phyloP scores from a whole-genome alignment of 1,140 invertebrate species.

The Anoplolepis gracilipes region DNA sequence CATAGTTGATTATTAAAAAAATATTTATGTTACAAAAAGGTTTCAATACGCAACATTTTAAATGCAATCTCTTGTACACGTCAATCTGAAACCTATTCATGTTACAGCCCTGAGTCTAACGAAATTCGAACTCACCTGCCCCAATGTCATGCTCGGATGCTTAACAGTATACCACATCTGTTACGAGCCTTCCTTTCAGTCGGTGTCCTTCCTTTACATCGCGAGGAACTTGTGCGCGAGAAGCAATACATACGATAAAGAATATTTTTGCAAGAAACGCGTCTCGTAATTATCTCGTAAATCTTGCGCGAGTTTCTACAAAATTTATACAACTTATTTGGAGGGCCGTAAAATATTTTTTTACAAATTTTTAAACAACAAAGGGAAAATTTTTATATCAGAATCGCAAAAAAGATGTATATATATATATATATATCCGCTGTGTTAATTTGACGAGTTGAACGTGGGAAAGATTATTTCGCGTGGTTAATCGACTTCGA shows the following conservation, averaged over 20 bases:
- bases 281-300: neutral
- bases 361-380: neutral
- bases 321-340: neutral
- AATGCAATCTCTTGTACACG: neutral
- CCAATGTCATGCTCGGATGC: constrained; percentile 77
- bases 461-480: constrained; percentile 6
- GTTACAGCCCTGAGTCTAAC: constrained; percentile 74
- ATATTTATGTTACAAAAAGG: neutral
- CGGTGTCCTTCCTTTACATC: constrained; percentile 72
- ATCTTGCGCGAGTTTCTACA: neutral
- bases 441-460: constrained; percentile 29
- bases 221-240: constrained; percentile 67
- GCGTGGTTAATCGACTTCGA: constrained; percentile 9
- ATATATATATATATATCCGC: neutral
- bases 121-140: constrained; percentile 81
- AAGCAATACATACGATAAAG: neutral
- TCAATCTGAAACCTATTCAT: neutral
- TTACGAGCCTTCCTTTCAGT: constrained; percentile 79
- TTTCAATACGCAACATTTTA: neutral
- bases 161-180: constrained; percentile 77
- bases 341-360: neutral
- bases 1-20: neutral
- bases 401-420: neutral
- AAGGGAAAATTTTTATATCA: neutral
- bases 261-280: neutral